Percentiles rank a stretch among this genome's conserved stretches.
These are phyloP conservation scores for Kryptopterus vitreolus DNA, from an alignment of 2,797 vertebrate species.

Conservation along the genomic window DNA sequence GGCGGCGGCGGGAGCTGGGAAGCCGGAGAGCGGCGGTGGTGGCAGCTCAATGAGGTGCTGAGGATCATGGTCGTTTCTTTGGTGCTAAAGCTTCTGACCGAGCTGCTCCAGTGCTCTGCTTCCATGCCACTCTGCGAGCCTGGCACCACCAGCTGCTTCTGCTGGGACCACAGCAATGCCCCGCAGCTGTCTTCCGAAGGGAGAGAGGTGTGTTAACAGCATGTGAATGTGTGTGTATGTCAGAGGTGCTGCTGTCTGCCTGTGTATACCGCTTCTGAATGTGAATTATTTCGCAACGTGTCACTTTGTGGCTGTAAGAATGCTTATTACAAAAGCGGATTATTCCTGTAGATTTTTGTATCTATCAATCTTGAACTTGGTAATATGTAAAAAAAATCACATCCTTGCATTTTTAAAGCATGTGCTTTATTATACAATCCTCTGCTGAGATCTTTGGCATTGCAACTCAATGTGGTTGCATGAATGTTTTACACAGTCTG, in stretches of 20 bases:
- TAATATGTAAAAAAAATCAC: not conserved
- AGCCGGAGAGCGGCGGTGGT: conserved; percentile 52
- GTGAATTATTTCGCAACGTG: not conserved
- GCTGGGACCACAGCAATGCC: conserved; percentile 66
- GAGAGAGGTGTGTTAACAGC: conserved; percentile 64
- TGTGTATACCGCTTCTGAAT: not conserved
- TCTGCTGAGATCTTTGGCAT: conserved; percentile 15
- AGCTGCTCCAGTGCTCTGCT: conserved; percentile 62
- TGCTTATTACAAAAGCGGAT: not conserved
- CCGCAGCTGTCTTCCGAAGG: conserved; percentile 58
- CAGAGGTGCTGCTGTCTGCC: not conserved
- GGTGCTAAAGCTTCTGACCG: conserved; percentile 72
- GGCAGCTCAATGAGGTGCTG: conserved; percentile 60
- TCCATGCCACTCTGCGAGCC: conserved; percentile 71
- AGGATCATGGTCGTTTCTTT: conserved; percentile 76
- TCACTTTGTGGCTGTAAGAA: not conserved
- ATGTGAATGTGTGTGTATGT: not conserved
- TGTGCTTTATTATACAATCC: conserved; percentile 2
- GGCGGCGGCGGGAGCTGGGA: conserved; percentile 20
- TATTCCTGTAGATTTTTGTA: not conserved
- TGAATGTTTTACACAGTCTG: conserved; percentile 23
- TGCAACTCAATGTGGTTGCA: not conserved
- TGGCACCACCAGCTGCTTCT: conserved; percentile 61
- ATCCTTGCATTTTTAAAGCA: not conserved
- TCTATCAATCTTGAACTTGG: not conserved